Evolutionary conservation across 2,888 invertebrate genomes (phyloP), one percentile per base, ranked within the genome.

Genomic region (Drosophila picticornis): DNA sequence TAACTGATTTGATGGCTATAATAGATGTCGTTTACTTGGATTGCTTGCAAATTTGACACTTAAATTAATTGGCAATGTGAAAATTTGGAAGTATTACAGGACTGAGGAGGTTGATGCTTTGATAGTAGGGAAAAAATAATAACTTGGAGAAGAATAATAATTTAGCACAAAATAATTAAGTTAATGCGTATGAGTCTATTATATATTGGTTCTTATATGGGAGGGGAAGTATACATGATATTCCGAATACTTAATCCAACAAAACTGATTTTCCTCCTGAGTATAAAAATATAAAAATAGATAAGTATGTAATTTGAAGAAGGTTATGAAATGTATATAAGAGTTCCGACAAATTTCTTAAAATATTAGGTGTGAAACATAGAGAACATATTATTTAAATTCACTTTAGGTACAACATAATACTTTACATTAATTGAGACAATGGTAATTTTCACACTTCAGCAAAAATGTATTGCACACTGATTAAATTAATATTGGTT

Each of bases 31-130:
- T 43, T 59, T 11, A 32, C 52, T 22, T 29, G 22, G 19, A 73
- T 64, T 65, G 48, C 27, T 43, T 25, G 51, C 55, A 66, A 57
- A 57, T 57, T 74, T 60, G n/a, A 58, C 70, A 70, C 50, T 70
- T 48, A 46, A 67, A 64, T 74, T 51, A 60, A 77, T 69, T 69
- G 50, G 13, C 29, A 46, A 57, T 62, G 40, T 40, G 34, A 7
- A 56, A 31, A 34, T 4, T 19, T 32, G 5, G 2, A 0, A 19
- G 32, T 25, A 22, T 16, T 13, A 31, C 34, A 29, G n/a, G 19
- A 31, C 25, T 48, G n/a, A 13, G n/a, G n/a, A 13, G n/a, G 10
- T 48, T 48, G 2, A 7, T 31, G n/a, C 4, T n/a, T 13, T 36
- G 13, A 5, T 36, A 25, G 25, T 36, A n/a, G n/a, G 16, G 7